A percentile compares a stretch with the other conserved stretches of the same genome.
phyloP scores from a whole-genome alignment of 1,140 invertebrate species.

The Hyles euphorbiae region DNA sequence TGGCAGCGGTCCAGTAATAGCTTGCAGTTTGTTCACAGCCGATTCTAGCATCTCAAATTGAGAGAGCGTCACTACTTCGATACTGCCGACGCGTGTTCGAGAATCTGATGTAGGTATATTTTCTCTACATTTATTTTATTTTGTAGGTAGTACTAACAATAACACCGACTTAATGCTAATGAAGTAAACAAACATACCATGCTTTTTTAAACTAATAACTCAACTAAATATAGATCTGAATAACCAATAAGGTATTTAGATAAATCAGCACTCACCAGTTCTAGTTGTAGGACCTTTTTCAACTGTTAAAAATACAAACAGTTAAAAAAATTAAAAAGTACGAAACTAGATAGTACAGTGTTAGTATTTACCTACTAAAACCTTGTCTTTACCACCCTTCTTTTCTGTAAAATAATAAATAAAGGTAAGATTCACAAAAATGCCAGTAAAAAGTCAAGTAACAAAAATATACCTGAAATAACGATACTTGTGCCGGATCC shows the following conservation, averaged over 20 bases:
- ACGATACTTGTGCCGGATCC: slow-evolving; percentile 18
- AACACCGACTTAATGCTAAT: too few relatives aligned
- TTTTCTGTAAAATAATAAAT: slow-evolving; percentile 21
- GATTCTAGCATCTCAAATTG: slow-evolving; percentile 42
- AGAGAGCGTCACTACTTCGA: slow-evolving; percentile 51
- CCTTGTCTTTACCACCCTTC: slow-evolving; percentile 26
- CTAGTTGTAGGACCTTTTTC: slow-evolving; percentile 33
- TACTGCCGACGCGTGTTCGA: slow-evolving; percentile 26
- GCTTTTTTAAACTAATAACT: too few relatives aligned
- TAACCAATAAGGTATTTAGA: too few relatives aligned
- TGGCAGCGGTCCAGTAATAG: slow-evolving; percentile 22
- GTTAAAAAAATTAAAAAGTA: not conserved
- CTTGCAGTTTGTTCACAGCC: slow-evolving; percentile 27
- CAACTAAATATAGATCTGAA: too few relatives aligned
- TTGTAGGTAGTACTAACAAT: too few relatives aligned
- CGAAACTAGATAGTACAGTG: not conserved
- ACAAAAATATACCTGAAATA: slow-evolving; percentile 18
- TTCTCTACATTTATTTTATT: too few relatives aligned
- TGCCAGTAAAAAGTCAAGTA: slow-evolving; percentile 4
- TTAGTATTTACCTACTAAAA: slow-evolving; percentile 34
- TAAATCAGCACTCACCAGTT: slow-evolving; percentile 10
- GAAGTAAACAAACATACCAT: too few relatives aligned
- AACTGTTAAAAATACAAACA: slow-evolving; percentile 26
- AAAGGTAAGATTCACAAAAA: not conserved
- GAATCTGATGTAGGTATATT: not conserved